Conservation (phyloP, 2,113 vertebrate genomes). For the Dromiciops gliroides region DNA sequence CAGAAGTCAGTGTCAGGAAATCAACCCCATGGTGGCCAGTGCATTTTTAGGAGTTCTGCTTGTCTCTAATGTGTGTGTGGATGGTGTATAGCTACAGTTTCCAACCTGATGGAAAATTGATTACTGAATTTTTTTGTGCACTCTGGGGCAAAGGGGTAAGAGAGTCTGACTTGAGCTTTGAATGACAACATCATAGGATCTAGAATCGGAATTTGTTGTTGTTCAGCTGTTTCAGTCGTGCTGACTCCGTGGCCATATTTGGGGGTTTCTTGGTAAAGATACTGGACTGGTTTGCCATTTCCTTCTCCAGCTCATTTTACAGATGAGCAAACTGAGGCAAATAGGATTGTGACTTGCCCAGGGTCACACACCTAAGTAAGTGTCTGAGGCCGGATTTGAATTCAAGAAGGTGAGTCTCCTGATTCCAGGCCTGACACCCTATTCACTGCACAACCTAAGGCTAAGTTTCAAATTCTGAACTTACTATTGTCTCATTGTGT, state of each 20-base stretch:
- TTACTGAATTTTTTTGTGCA: neutral
- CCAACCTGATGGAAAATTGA: neutral
- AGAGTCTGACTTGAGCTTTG: neutral
- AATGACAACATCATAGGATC: neutral
- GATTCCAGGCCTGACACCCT: neutral
- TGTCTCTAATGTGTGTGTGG: neutral
- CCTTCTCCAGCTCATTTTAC: neutral
- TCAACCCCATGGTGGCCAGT: neutral
- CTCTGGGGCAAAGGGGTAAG: neutral
- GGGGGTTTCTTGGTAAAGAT: neutral
- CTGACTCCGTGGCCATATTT: neutral
- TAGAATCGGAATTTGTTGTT: neutral
- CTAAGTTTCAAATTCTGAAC: neutral
- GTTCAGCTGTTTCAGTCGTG: neutral
- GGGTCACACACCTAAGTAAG: no score
- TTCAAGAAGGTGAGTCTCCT: neutral
- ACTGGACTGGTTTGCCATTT: neutral
- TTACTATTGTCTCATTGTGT: neutral
- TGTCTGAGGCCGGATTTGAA: neutral
- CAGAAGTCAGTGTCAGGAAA: neutral
- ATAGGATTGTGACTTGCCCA: neutral
- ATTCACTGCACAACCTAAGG: neutral
- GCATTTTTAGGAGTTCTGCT: neutral
- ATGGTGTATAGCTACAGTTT: neutral
- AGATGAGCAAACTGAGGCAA: neutral